These are phyloP conservation scores for Ormyrus pomaceus DNA, from an alignment of 2,888 invertebrate genomes.

Conservation along the genomic window DNA sequence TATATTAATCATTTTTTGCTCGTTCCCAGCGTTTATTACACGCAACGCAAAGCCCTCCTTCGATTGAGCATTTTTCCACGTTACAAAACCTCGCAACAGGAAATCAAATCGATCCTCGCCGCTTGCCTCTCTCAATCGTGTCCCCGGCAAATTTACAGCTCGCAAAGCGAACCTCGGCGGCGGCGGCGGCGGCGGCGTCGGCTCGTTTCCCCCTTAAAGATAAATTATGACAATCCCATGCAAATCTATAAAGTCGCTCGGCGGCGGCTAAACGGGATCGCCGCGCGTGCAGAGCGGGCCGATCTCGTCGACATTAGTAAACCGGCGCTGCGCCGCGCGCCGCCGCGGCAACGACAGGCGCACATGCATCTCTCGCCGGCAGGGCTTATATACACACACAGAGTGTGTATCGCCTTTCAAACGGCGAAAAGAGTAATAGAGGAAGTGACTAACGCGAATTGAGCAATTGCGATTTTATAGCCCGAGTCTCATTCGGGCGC, in stretches of 20 bases:
- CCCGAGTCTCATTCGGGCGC: constrained; percentile 9
- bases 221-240: constrained; percentile 48
- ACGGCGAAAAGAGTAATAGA: constrained; percentile 49
- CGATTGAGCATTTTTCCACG: too few species aligned
- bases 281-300: constrained; percentile 10
- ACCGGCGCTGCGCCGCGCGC: background rate
- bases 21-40: background rate
- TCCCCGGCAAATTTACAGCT: background rate
- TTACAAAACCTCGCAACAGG: too few species aligned
- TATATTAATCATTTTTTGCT: too few species aligned
- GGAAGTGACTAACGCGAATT: constrained; percentile 57
- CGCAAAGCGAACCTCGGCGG: too few species aligned
- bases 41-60: background rate
- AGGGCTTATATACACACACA: background rate
- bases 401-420: constrained; percentile 24
- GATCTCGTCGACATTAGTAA: constrained; percentile 12
- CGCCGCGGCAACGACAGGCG: background rate
- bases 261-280: constrained; percentile 29
- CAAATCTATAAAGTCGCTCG: constrained; percentile 36
- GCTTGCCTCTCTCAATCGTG: too few species aligned
- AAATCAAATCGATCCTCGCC: too few species aligned
- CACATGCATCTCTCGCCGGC: background rate
- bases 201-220: constrained; percentile 18
- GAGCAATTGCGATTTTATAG: constrained; percentile 56
- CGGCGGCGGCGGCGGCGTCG: too few species aligned